Evolutionary conservation across 2,888 invertebrate genomes (phyloP), one percentile per base, ranked within the genome.

Genomic region (Crocallis elinguaria): DNA sequence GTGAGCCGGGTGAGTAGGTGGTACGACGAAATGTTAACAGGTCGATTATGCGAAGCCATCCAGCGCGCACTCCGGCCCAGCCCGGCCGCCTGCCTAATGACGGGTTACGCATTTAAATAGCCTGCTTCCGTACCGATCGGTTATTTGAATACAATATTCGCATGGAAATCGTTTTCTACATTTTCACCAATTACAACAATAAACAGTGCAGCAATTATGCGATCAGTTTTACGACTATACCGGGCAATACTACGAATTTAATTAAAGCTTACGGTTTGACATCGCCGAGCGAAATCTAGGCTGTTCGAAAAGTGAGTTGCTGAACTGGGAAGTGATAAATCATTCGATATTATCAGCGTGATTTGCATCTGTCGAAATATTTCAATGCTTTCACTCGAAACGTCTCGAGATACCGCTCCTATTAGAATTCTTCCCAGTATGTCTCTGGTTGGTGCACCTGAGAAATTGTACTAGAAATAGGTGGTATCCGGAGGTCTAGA

Each of bases 31-130:
- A 82, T 75, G 85, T 84, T 85, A 88, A 83, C 83, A 83, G 86
- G 82, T 81, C 86, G 87, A 88, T 87, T 87, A 88, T 87, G 79
- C 79, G 84, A 79, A 74, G 73, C 81, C 78, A 82, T 86, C 81
- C 78, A 77, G 75, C 71, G 74, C 73, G 79, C 74, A 75, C 75
- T 79, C 72, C 70, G 78, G 71, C 71, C 70, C 72, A 64, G 69
- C 73, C 66, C 66, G 69, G 60, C 73, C 69, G 74, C 77, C 73
- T 71, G 71, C 80, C 83, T 88, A 87, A 89, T 90, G 87, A 87
- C 82, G 85, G 85, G 83, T 80, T 82, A 79, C 88, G 86, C 84
- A 90, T 89, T 89, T 85, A 88, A 88, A 90, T 87, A 80, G 81
- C 82, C 82, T 81, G 75, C 73, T 84, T 83, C 75, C 73, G 69